Base-by-base conservation (phyloP, 2,888 invertebrate genomes). In the Eristalis arbustorum region DNA sequence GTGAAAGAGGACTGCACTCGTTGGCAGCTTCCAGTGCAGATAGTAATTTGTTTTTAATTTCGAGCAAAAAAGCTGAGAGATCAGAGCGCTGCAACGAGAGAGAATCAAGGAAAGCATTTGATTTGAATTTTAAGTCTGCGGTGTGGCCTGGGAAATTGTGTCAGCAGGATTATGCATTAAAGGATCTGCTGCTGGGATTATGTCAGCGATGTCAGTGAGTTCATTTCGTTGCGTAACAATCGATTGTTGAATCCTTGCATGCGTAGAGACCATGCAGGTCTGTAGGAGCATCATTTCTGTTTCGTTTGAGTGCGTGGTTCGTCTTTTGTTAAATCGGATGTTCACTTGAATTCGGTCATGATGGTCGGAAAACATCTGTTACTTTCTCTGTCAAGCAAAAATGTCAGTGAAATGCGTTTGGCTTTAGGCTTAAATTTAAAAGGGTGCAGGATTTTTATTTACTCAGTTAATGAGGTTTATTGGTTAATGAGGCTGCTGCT, bases 1-100 rank as follows among this genome's bases (percentile, higher is more conserved):
- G 57, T 75, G 42, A 56, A 79, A 75, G 66, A 62, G 75, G 56
- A 34, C 61, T 49, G 49, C 74, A 25, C 6, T 37, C 66, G 67
- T 61, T 71, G 64, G 59, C 18, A 49, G 66, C 40, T 28, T 66
- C 34, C 37, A 56, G 13, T 28, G 57, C n/a, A 49, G 23, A 68
- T 64, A 49, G 64, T 67, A 74, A 75, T 64, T 75, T 82, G 61
- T 67, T 62, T 82, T 76, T 76, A 34, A 62, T n/a, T 82, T 62
- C 37, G 56, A 76, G 37, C 23, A 66, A 66, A 72, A 49, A 18
- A 49, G 18, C 8, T 18, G 49, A 49, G 49, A 49, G 42, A 42
- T n/a, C 5, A n/a, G n/a, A 42, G 42, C n/a, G 42, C n/a, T 5
- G 31, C 31, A 31, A 31, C 31, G 18, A n/a, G 18, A 18, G 49